phyloP scores from a whole-genome alignment of 1,140 invertebrate genomes.

The Caenorhabditis inopinata region DNA sequence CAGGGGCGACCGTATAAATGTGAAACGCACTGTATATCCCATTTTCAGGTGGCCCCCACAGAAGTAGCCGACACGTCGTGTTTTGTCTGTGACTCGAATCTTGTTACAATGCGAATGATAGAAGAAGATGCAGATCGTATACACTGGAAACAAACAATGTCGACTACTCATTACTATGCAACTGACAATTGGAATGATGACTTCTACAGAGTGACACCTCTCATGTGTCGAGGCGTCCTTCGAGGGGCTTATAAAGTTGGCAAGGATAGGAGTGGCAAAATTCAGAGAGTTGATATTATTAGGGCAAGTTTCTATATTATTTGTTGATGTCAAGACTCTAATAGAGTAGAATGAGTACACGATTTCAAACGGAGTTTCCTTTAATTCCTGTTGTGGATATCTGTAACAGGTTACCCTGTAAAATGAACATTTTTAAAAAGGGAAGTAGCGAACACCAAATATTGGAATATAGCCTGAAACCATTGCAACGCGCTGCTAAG shows the following conservation, averaged over 20 bases:
- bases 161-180: slow-evolving; percentile 46
- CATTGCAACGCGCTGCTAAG: no score
- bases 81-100: slow-evolving; percentile 51
- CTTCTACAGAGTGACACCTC: slow-evolving; percentile 41
- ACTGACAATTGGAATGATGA: slow-evolving; percentile 49
- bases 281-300: slow-evolving; percentile 22
- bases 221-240: slow-evolving; percentile 45
- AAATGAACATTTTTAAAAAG: no score
- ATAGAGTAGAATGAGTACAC: no score
- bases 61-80: slow-evolving; percentile 52
- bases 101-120: slow-evolving; percentile 49
- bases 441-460: no score
- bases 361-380: no score
- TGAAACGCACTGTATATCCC: no score
- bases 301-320: neutral
- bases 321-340: no score
- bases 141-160: slow-evolving; percentile 52
- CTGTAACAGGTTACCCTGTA: no score
- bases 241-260: slow-evolving; percentile 34
- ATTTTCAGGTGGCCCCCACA: slow-evolving; percentile 44
- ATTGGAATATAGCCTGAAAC: no score
- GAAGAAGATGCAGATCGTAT: slow-evolving; percentile 23
- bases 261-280: slow-evolving; percentile 40
- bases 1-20: no score
- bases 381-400: no score